Evolutionary conservation across 2,797 vertebrate genomes (phyloP).

Genomic region (Bradypodion pumilum): DNA sequence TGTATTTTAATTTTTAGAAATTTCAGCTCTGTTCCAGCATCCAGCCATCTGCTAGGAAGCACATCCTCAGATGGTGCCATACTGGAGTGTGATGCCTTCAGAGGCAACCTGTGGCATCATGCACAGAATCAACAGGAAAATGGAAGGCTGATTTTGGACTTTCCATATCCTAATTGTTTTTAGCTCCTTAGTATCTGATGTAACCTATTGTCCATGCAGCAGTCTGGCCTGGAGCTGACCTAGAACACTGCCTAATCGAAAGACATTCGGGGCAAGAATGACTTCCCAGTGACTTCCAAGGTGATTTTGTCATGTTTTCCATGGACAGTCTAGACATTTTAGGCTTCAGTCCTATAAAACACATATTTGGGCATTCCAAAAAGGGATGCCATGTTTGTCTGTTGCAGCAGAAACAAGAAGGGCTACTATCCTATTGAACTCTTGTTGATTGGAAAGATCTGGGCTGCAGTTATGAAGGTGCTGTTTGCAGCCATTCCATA

Average conservation of each 20-base stretch:
- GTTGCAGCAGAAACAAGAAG: background rate
- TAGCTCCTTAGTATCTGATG: background rate
- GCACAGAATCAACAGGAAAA: background rate
- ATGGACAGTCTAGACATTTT: background rate
- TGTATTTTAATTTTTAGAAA: conserved; percentile 50
- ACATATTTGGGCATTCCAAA: background rate
- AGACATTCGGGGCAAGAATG: background rate
- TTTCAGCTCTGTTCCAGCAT: conserved; percentile 48
- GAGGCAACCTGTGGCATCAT: background rate
- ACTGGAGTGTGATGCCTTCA: background rate
- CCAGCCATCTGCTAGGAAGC: conserved; percentile 62
- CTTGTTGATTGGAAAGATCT: too few relatives aligned
- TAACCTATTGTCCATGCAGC: background rate
- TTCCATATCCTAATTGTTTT: background rate
- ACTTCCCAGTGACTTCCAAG: background rate
- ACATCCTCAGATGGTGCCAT: conserved; percentile 48
- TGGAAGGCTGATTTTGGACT: conserved; percentile 18
- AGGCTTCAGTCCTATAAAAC: background rate
- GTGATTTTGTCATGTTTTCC: background rate
- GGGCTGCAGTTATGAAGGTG: too few relatives aligned
- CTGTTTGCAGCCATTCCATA: too few relatives aligned
- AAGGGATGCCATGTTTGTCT: background rate
- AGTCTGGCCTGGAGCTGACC: background rate
- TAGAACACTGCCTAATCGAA: background rate
- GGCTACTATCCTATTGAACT: too few relatives aligned